Conservation (phyloP, 2,888 invertebrate genomes). For the Dromius quadrimaculatus region DNA sequence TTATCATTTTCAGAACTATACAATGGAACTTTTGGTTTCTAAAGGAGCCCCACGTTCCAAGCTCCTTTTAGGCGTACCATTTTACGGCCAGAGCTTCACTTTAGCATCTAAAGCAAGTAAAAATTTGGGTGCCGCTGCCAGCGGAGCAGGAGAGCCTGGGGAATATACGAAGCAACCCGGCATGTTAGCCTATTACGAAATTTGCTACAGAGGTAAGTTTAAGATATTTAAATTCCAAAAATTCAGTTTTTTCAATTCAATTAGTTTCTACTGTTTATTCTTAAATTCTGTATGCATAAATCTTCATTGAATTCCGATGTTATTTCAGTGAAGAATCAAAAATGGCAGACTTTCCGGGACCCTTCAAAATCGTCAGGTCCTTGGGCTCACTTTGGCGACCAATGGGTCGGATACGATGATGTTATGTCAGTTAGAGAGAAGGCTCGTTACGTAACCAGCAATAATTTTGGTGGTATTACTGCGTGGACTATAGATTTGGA, state of each 20-base stretch:
- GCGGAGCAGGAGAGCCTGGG: slow-evolving; percentile 83
- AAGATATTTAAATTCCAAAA: no score
- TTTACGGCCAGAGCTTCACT: slow-evolving; percentile 89
- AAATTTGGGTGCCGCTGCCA: slow-evolving; percentile 74
- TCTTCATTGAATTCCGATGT: no score
- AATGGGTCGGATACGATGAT: slow-evolving; percentile 94
- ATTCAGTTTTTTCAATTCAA: no score
- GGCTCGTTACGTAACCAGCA: slow-evolving; percentile 79
- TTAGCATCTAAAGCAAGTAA: slow-evolving; percentile 67
- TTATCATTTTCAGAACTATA: slow-evolving; percentile 74
- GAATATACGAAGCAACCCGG: slow-evolving; percentile 88
- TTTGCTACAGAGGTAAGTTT: slow-evolving; percentile 74
- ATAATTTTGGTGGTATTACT: slow-evolving; percentile 83
- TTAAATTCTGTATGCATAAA: no score
- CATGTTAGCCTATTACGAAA: slow-evolving; percentile 89
- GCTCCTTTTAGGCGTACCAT: slow-evolving; percentile 83
- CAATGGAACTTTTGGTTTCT: slow-evolving; percentile 80
- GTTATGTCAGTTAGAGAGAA: slow-evolving; percentile 80
- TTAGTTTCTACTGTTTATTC: no score
- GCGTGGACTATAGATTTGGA: slow-evolving; percentile 92
- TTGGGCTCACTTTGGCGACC: slow-evolving; percentile 81
- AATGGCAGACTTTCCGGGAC: slow-evolving; percentile 76
- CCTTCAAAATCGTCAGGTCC: slow-evolving; percentile 75
- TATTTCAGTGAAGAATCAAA: slow-evolving; percentile 71
- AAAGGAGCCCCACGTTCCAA: slow-evolving; percentile 84